These are phyloP conservation scores for Eutrigla gurnardus DNA, from an alignment of 2,797 vertebrate genomes.

Conservation along the genomic window DNA sequence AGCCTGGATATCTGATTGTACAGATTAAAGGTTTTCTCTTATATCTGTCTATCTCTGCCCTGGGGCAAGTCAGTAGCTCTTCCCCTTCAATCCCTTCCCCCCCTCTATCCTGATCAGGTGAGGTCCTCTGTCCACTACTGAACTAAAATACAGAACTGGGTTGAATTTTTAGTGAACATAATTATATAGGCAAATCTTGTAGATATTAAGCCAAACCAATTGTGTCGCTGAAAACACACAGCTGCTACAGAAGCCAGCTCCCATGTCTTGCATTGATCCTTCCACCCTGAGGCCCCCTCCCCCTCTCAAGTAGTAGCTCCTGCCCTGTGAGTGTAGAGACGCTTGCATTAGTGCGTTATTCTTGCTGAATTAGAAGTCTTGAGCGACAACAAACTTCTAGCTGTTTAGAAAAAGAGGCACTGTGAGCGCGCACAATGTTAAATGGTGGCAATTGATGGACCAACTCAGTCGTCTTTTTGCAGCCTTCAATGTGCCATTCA, in stretches of 20 bases:
- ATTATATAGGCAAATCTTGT: background rate
- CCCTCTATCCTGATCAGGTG: constrained; percentile 31
- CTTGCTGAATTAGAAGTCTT: constrained; percentile 8
- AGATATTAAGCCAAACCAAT: background rate
- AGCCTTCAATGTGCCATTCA: constrained; percentile 28
- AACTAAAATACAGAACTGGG: background rate
- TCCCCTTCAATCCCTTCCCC: constrained; percentile 45
- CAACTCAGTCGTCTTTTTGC: constrained; percentile 34
- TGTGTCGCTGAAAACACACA: constrained; percentile 2
- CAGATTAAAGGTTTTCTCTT: constrained; percentile 77
- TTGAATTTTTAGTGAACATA: background rate
- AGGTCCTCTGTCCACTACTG: background rate
- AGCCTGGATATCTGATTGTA: constrained; percentile 66
- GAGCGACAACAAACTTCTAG: constrained; percentile 12
- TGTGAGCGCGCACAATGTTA: constrained; percentile 42
- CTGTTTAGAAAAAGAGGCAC: constrained; percentile 16
- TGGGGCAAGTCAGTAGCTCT: constrained; percentile 68
- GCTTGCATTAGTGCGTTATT: background rate
- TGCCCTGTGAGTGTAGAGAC: background rate
- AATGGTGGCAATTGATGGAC: constrained; percentile 49
- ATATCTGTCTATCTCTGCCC: constrained; percentile 59
- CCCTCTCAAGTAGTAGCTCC: constrained; percentile 7
- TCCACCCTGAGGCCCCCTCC: background rate
- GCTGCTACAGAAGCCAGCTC: constrained; percentile 11
- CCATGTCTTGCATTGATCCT: constrained; percentile 32